A percentile compares a stretch with the other conserved stretches of the same genome.
phyloP scores from a whole-genome alignment of 2,797 vertebrate species.

The Eidolon dupreanum region DNA sequence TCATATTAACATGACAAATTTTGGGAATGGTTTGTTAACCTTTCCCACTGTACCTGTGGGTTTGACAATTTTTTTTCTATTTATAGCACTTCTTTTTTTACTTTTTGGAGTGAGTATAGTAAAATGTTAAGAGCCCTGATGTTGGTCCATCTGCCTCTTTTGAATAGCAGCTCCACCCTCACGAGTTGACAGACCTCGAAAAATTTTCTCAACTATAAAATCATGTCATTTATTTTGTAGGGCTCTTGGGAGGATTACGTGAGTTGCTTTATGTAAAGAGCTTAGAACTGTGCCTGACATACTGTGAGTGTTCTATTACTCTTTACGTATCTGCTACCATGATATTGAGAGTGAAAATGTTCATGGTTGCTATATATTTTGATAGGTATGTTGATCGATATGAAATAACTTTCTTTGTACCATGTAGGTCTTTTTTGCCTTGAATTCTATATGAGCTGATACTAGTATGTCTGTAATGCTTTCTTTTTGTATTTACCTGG shows the following conservation, averaged over 20 bases:
- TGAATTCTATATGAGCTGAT: background rate
- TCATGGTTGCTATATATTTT: background rate
- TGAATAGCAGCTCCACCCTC: background rate
- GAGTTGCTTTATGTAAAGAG: background rate
- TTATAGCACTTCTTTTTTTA: slow-evolving; percentile 14
- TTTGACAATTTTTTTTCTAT: background rate
- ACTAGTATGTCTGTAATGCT: background rate
- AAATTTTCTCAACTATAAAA: slow-evolving; percentile 4
- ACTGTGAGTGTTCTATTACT: background rate
- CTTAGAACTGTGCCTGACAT: background rate
- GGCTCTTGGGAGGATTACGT: background rate
- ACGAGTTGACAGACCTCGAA: background rate
- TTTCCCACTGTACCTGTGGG: background rate
- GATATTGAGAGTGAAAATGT: background rate
- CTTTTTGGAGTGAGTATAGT: background rate
- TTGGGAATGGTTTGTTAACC: slow-evolving; percentile 32
- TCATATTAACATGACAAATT: slow-evolving; percentile 13
- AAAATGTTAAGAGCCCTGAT: background rate
- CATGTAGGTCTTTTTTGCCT: background rate
- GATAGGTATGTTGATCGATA: background rate
- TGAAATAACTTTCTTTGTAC: background rate
- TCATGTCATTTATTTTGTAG: background rate
- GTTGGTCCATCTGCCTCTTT: background rate
- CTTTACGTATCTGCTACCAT: background rate
- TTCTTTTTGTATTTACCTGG: background rate